Percentiles rank a stretch among this genome's conserved stretches.
These are phyloP conservation scores for Sciurus vulgaris DNA, from an alignment of 2,797 vertebrate species.

Conservation along the genomic window DNA sequence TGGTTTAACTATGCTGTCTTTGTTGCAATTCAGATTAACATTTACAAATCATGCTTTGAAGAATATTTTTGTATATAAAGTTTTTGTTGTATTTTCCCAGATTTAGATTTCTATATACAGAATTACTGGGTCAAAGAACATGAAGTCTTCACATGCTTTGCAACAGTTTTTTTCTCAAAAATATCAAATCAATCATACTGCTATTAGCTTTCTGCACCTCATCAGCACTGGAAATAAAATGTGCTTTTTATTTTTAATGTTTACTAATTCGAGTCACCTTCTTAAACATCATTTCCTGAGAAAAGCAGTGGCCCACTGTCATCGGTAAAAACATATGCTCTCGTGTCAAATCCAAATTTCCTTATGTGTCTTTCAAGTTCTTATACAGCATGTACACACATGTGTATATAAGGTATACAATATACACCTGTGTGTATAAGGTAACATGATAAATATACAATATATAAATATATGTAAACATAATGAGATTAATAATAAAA, in stretches of 20 bases:
- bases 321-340: neutral
- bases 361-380: neutral
- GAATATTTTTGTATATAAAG: neutral
- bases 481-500: neutral
- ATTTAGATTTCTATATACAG: neutral
- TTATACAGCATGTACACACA: neutral
- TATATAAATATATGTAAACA: neutral
- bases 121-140: neutral
- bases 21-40: neutral
- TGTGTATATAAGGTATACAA: neutral
- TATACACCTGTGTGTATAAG: neutral
- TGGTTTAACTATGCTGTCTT: neutral
- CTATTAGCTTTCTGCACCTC: neutral
- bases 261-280: neutral
- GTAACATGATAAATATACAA: neutral
- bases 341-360: constrained; percentile 4
- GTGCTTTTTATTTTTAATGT: neutral
- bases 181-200: neutral
- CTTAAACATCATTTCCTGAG: neutral
- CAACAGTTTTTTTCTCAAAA: neutral
- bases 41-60: neutral
- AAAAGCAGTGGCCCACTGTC: neutral
- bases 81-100: neutral
- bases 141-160: neutral
- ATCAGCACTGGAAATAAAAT: neutral